A percentile compares a stretch with the other conserved stretches of the same genome.
Evolutionary conservation across 2,113 vertebrate species (phyloP).

Genomic region (Mus pahari): DNA sequence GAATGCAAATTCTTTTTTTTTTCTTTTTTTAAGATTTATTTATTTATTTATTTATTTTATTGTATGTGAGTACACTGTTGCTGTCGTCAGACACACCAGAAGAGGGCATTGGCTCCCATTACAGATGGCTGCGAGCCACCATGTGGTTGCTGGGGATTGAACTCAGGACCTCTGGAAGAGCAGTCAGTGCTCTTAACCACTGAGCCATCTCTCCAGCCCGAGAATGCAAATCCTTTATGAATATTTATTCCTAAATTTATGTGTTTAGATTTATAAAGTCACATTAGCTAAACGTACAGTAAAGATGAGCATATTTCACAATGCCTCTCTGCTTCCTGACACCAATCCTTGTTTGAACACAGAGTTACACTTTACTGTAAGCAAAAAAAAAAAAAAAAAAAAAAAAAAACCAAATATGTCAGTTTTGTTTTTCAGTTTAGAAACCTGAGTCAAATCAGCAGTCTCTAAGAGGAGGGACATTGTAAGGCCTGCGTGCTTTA

Average conservation of each 20-base stretch:
- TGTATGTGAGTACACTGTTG: too few species aligned
- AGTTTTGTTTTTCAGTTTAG: slow-evolving; percentile 69
- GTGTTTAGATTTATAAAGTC: slow-evolving; percentile 52
- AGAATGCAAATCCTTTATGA: neutral
- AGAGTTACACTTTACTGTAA: slow-evolving; percentile 67
- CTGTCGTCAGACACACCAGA: too few species aligned
- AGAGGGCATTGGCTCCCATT: too few species aligned
- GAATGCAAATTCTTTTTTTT: neutral
- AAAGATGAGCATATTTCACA: slow-evolving; percentile 51
- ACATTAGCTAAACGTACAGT: neutral
- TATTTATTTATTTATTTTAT: too few species aligned
- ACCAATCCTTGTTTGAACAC: slow-evolving; percentile 56
- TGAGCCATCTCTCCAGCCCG: too few species aligned
- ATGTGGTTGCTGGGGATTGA: too few species aligned
- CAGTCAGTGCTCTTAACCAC: too few species aligned
- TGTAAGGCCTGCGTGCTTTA: slow-evolving; percentile 67
- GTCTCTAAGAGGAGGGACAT: slow-evolving; percentile 57
- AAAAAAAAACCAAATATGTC: neutral
- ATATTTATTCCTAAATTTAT: slow-evolving; percentile 36
- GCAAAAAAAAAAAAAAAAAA: slow-evolving; percentile 63
- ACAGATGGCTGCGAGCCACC: too few species aligned
- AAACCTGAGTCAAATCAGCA: slow-evolving; percentile 76
- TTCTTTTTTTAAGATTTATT: too few species aligned
- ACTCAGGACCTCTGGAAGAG: too few species aligned
- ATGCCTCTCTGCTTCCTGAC: neutral